A percentile compares a stretch with the other conserved stretches of the same genome.
Evolutionary conservation across 2,113 vertebrate species (phyloP).

Genomic region (Myotis yumanensis): DNA sequence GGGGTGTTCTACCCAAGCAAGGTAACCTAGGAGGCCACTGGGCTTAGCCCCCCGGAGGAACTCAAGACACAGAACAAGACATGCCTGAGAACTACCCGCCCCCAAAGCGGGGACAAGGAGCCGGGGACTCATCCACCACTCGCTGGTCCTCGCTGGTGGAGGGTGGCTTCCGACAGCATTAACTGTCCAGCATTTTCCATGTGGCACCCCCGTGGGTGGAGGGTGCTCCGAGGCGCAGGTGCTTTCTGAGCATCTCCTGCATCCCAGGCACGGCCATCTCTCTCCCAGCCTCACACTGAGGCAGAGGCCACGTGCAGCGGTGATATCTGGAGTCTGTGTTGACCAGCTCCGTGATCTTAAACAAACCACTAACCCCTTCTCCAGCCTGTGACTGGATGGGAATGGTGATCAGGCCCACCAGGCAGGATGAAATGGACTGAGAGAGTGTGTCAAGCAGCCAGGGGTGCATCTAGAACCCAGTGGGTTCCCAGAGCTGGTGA

Average conservation of each 20-base stretch:
- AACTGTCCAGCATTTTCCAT: fast-evolving
- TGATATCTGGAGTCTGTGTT: neutral
- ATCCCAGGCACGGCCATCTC: neutral
- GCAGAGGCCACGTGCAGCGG: fast-evolving
- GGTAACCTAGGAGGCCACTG: fast-evolving
- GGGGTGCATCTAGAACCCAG: fast-evolving
- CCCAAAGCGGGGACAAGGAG: neutral
- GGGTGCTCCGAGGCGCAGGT: too few relatives aligned
- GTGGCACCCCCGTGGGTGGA: fast-evolving
- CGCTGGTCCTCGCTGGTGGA: fast-evolving
- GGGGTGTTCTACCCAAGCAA: fast-evolving
- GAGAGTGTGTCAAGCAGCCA: neutral
- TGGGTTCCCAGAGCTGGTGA: fast-evolving
- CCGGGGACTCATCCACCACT: fast-evolving
- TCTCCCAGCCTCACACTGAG: fast-evolving
- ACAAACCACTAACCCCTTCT: neutral
- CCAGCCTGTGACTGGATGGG: too few relatives aligned
- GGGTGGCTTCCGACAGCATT: too few relatives aligned
- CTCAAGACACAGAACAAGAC: fast-evolving
- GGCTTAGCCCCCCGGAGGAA: neutral
- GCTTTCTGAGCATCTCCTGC: fast-evolving
- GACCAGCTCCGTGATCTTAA: neutral
- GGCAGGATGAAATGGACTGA: fast-evolving
- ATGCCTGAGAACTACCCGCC: fast-evolving
- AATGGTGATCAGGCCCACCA: neutral